Conservation (phyloP, 2,797 vertebrate genomes). For the Crypturellus tataupa region DNA sequence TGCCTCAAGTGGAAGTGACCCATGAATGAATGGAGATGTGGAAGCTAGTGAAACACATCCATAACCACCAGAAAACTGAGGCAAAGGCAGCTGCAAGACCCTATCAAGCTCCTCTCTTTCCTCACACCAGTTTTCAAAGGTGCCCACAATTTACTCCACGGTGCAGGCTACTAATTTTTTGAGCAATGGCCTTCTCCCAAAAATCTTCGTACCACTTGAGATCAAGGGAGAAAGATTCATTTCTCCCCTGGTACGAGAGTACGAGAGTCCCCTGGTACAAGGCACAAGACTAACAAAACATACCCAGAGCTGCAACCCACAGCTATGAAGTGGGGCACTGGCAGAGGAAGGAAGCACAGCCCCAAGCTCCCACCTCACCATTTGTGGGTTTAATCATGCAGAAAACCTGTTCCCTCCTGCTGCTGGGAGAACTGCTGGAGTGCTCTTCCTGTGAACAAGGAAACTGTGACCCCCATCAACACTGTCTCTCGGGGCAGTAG, state of each 20-base stretch:
- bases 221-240: neutral
- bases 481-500: neutral
- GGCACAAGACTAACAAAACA: neutral
- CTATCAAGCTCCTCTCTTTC: neutral
- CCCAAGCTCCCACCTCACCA: neutral
- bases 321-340: neutral
- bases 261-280: too few relatives aligned
- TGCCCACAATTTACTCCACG: fast-evolving
- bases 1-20: too few relatives aligned
- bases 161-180: neutral
- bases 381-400: neutral
- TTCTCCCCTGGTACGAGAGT: too few relatives aligned
- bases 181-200: neutral
- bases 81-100: neutral
- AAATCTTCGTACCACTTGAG: neutral
- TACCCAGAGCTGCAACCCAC: fast-evolving
- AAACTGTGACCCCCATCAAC: fast-evolving
- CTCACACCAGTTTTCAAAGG: neutral
- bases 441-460: fast-evolving
- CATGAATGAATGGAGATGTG: neutral
- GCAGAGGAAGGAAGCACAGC: neutral
- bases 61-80: neutral
- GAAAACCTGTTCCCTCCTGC: neutral
- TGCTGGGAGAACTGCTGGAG: neutral
- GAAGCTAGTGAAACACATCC: fast-evolving